A percentile compares a stretch with the other conserved stretches of the same genome.
These are phyloP conservation scores for Apotomis turbidana DNA, from an alignment of 2,888 invertebrate genomes.

Conservation along the genomic window DNA sequence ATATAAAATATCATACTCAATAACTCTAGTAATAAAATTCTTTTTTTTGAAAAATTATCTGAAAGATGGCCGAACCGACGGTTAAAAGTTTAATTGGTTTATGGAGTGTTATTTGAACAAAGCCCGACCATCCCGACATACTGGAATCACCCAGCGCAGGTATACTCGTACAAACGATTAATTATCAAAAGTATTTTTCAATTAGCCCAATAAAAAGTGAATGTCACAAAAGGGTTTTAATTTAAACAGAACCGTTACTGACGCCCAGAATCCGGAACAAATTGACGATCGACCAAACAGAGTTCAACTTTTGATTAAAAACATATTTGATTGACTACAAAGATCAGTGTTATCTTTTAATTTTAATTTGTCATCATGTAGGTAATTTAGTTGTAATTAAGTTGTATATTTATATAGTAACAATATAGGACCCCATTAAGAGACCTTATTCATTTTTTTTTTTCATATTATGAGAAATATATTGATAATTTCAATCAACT, in stretches of 20 bases:
- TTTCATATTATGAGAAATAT: too few relatives aligned
- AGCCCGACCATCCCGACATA: background rate
- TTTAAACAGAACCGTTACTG: background rate
- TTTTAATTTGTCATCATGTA: too few relatives aligned
- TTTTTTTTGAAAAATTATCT: too few relatives aligned
- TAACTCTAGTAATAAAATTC: too few relatives aligned
- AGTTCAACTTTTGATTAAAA: background rate
- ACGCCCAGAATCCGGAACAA: background rate
- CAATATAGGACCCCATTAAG: too few relatives aligned
- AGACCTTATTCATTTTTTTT: too few relatives aligned
- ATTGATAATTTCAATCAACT: too few relatives aligned
- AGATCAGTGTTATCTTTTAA: too few relatives aligned
- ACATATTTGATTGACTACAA: background rate
- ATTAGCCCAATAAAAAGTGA: background rate
- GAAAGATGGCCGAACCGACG: background rate
- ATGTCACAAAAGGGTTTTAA: background rate
- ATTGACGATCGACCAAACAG: background rate
- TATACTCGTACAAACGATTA: background rate
- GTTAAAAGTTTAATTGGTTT: constrained; percentile 15
- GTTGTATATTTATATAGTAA: too few relatives aligned
- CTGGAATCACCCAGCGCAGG: constrained; percentile 3
- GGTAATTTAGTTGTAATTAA: too few relatives aligned
- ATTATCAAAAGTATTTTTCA: background rate
- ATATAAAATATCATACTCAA: too few relatives aligned
- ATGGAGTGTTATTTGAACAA: background rate